Evolutionary conservation across 1,140 invertebrate species (phyloP).

Genomic region (Drosophila sulfurigaster): DNA sequence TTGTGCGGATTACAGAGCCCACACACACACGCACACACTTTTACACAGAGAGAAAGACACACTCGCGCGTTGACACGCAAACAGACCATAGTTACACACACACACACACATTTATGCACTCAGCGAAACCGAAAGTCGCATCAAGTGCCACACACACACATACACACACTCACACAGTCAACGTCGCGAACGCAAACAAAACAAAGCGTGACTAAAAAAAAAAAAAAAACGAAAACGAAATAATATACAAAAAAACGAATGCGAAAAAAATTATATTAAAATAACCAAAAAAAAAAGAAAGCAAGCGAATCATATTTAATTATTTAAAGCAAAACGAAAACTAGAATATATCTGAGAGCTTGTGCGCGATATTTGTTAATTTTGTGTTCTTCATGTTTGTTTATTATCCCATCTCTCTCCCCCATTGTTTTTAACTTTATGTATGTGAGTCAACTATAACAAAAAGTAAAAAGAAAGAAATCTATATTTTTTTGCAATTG

Average conservation of each 20-base stretch:
- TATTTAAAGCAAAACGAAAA: not conserved
- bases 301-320: not conserved
- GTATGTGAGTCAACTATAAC: too few relatives aligned
- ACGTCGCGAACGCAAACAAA: slow-evolving; percentile 54
- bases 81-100: not conserved
- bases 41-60: slow-evolving; percentile 1
- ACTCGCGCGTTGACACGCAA: not conserved
- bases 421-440: not conserved
- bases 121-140: slow-evolving; percentile 30
- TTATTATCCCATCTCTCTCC: not conserved
- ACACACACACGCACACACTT: slow-evolving; percentile 38
- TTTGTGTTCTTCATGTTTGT: slow-evolving; percentile 1
- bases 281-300: slow-evolving; percentile 12
- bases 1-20: slow-evolving; percentile 78
- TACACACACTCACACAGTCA: slow-evolving; percentile 4
- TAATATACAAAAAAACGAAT: slow-evolving; percentile 10
- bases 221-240: not conserved
- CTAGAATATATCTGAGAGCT: not conserved
- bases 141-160: slow-evolving; percentile 33
- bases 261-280: slow-evolving; percentile 25
- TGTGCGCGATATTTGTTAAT: slow-evolving; percentile 12
- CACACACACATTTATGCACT: slow-evolving; percentile 2
- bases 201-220: slow-evolving; percentile 47
- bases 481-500: slow-evolving; percentile 59
- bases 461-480: not conserved